Base-by-base conservation (phyloP, 1,140 invertebrate species). In the Cyphomyrmex costatus region DNA sequence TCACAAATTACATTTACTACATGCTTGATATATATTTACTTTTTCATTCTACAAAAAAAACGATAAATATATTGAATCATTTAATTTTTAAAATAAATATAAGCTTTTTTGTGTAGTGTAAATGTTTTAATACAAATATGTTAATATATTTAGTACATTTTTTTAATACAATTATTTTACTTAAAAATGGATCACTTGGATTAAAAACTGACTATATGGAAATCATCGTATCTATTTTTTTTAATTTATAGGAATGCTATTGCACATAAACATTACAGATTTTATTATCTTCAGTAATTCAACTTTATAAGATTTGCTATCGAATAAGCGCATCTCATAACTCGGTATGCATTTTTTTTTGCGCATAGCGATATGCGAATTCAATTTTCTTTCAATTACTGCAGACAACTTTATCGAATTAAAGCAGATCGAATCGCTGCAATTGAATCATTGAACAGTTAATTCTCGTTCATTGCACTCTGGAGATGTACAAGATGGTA, bases 351-450 rank as follows among this genome's bases (percentile, higher is more conserved):
- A 19, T 24, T 58, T 46, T 82, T 82, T 82, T 73, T 73, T 82
- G 53, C 36, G 27, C 66, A 53, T 58, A 36, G 27, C 66, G 33
- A 53, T 60, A 60, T 85, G 65, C 46, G 58, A 60, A 85, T 88
- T 16, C 73, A 88, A 88, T 78, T 78, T 77, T 61, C 61, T 51
- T 27, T 27, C 49, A 21, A 51, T 60, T 66, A 66, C 46, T 70
- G 21, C 68, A 73, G 79, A 49, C 61, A 30, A 30, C 56, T 63
- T 60, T 58, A 56, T 53, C 30, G 12, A 58, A 78, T 78, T 84
- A 79, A 87, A 88, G 21, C 42, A 56, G 49, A 84, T 83, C 51
- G 78, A 77, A 68, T 49, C 16, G 16, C 36, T 21, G 70, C 49
- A 56, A 24, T 51, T 42, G 33, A 36, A 14, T 21, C 74, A 80